These are phyloP conservation scores for Oxyscelio sp. DNA, from an alignment of 2,888 invertebrate species.

Conservation along the genomic window DNA sequence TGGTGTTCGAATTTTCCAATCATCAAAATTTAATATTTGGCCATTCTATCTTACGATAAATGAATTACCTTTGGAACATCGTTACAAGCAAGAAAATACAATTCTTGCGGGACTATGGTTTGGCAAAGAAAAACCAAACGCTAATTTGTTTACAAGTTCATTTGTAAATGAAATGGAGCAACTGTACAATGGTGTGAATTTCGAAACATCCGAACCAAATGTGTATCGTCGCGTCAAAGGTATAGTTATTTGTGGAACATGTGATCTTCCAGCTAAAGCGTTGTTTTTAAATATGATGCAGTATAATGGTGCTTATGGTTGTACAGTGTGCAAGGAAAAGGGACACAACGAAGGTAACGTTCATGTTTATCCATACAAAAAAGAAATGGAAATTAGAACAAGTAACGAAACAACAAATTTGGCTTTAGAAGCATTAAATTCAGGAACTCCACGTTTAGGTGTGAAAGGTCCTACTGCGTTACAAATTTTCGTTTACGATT, in stretches of 20 bases:
- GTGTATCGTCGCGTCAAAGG: neutral
- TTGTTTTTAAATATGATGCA: too few relatives aligned
- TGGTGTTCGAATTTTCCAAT: neutral
- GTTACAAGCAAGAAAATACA: slow-evolving; percentile 4
- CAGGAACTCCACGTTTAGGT: neutral
- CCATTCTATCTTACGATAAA: neutral
- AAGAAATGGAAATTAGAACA: neutral
- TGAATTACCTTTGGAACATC: neutral
- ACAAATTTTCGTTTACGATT: neutral
- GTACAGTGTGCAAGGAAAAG: too few relatives aligned
- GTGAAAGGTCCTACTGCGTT: slow-evolving; percentile 2
- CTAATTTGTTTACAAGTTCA: neutral
- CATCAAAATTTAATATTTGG: neutral
- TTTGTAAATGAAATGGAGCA: neutral
- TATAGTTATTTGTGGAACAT: neutral
- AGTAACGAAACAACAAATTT: neutral
- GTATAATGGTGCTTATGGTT: too few relatives aligned
- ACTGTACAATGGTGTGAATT: slow-evolving; percentile 5
- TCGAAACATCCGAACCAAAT: neutral
- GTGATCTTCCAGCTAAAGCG: too few relatives aligned
- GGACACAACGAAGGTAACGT: too few relatives aligned
- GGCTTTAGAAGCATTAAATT: neutral
- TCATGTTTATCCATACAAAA: neutral
- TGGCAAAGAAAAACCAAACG: neutral
- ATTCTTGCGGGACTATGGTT: slow-evolving; percentile 24